Evolutionary conservation across 1,140 invertebrate species (phyloP).

Genomic region (Heliconius nattereri): DNA sequence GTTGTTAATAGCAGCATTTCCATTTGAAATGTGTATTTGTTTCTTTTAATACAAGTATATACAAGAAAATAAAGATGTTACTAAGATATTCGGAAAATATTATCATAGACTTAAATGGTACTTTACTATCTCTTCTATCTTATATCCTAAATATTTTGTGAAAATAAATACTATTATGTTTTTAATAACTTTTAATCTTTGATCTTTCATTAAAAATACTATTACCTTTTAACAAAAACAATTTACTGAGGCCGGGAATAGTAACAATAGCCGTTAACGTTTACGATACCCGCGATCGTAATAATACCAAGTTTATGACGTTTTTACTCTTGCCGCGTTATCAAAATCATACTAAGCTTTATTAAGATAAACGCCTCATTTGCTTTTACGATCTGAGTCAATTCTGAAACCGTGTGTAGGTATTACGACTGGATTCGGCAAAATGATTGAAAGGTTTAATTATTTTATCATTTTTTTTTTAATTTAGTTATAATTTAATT

Average conservation of each 20-base stretch:
- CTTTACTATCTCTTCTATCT: not conserved
- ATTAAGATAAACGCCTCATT: slow-evolving; percentile 46
- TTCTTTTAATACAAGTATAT: not conserved
- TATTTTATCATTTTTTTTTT: too few species aligned
- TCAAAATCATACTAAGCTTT: slow-evolving; percentile 45
- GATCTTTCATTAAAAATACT: slow-evolving; percentile 32
- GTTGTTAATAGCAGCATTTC: slow-evolving; percentile 28
- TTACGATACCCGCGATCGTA: slow-evolving; percentile 43
- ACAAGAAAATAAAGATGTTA: too few species aligned
- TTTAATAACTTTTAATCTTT: slow-evolving; percentile 14
- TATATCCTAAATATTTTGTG: not conserved
- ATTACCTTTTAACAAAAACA: slow-evolving; percentile 34
- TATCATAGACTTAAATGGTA: not conserved
- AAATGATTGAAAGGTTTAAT: not conserved
- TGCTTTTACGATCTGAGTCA: slow-evolving; percentile 40
- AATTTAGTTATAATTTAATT: not conserved
- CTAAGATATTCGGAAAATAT: not conserved
- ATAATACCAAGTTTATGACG: slow-evolving; percentile 48
- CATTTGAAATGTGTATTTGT: not conserved
- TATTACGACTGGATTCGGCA: not conserved
- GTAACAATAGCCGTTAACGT: slow-evolving; percentile 46
- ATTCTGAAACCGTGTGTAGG: slow-evolving; percentile 21
- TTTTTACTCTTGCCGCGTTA: slow-evolving; percentile 44
- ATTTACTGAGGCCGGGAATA: slow-evolving; percentile 41
- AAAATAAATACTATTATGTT: slow-evolving; percentile 6